Evolutionary conservation across 2,797 vertebrate genomes (phyloP).

Genomic region (Botia almorhae): DNA sequence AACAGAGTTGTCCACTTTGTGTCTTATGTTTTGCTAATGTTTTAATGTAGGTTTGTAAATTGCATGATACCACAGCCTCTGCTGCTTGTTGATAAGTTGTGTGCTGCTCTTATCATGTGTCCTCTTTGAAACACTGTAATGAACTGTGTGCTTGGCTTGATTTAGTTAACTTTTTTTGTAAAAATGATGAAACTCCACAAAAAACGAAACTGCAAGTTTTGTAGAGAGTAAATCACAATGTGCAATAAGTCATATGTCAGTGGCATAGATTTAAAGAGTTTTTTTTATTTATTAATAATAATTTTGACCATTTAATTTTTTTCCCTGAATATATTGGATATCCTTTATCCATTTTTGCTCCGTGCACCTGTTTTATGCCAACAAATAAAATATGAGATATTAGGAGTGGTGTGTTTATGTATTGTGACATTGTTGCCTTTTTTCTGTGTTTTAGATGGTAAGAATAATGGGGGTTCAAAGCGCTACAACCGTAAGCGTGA

Average conservation of each 20-base stretch:
- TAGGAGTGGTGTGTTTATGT: no score
- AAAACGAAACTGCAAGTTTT: neutral
- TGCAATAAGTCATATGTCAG: neutral
- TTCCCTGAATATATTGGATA: no score
- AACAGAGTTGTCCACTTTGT: neutral
- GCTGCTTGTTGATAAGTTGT: conserved; percentile 39
- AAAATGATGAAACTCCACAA: neutral
- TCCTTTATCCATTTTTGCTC: neutral
- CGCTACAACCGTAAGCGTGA: conserved; percentile 94
- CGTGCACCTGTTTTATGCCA: neutral
- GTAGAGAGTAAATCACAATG: neutral
- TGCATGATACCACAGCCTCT: neutral
- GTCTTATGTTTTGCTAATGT: neutral
- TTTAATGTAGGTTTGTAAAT: neutral
- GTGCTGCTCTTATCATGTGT: conserved; percentile 22
- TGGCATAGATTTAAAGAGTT: neutral
- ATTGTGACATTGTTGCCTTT: neutral
- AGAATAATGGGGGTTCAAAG: conserved; percentile 91
- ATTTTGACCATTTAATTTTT: no score
- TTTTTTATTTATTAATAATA: neutral
- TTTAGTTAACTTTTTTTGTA: neutral
- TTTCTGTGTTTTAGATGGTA: conserved; percentile 81
- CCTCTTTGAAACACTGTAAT: neutral
- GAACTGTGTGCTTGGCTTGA: neutral
- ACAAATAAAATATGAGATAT: neutral